Base-by-base conservation (phyloP, 2,888 invertebrate species). In the Cataglyphis rosenhaueri region DNA sequence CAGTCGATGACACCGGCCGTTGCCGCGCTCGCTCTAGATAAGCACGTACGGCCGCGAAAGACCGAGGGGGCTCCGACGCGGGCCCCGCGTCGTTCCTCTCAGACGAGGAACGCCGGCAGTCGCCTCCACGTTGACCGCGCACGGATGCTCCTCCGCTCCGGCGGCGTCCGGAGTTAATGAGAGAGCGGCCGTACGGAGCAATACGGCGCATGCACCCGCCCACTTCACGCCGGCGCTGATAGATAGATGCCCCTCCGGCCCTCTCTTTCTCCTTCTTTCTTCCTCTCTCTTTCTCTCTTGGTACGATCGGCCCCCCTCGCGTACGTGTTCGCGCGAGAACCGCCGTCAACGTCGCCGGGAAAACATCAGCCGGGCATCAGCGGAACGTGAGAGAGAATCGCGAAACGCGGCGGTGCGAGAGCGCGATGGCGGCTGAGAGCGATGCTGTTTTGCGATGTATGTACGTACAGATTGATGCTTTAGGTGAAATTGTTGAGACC, bases 61-160 rank as follows among this genome's bases (percentile, higher is more conserved):
- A 61, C 64, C 55, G 55, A 75, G 75, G 70, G 3, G 70, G 84
- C 35, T 84, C 32, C 32, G 32, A 32, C 32, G 32, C 85, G 87
- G 71, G 25, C 18, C 57, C 29, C 61, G 35, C 52, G 48, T 48
- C 35, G 38, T 65, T 15, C 25, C 55, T n/a, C 44, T 52, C n/a
- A 18, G 68, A 96, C 86, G 96, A 35, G 41, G 84, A 65, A 44
- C 83, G 74, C 79, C 79, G 66, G 87, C 86, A 88, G 86, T 87
- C 83, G 85, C 83, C 76, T 83, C 92, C 87, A 74, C 74, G 62
- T 74, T 48, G 55, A 65, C 66, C 18, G 76, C 93, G 73, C 95
- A 95, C 86, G 95, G 95, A 91, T 96, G 96, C 92, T 55, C 59
- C 96, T 55, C 59, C 96, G 96, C 66, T 96, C 95, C 89, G 96